Evolutionary conservation across 2,888 invertebrate genomes (phyloP), one percentile per base, ranked within the genome.

Genomic region (Ichneumoninae sp.): DNA sequence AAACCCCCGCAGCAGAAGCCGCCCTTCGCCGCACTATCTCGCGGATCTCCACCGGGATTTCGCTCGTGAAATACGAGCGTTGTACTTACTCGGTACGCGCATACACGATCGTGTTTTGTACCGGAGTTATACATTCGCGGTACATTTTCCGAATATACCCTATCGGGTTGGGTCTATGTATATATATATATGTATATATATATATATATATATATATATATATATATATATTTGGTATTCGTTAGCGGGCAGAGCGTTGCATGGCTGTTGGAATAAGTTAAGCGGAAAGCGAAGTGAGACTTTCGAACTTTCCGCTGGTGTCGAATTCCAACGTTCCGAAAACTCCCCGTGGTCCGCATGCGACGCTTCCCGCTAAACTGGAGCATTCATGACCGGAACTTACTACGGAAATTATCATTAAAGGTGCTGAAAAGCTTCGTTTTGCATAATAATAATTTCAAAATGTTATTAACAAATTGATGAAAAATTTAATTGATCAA

Each of bases 41-140:
- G 79, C 22, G 79, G 65, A 83, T 83, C 82, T 83, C 78, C 78
- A 72, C 78, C 74, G 82, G 82, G 82, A 83, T 83, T 83, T 83
- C 69, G 40, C 68, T 22, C 44, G 82, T 83, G 82, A 83, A 83
- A 79, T 79, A 83, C 82, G 82, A 79, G 54, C 78, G 40, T 82
- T 74, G 68, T 78, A 83, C 66, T 36, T 52, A 52, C 44, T 36
- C 62, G 57, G 4, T 10, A 4, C 68, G 68, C 78, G 78, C 74
- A 69, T 68, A 62, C 44, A 75, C 70, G 65, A 77, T 82, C 78
- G 74, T 79, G 79, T 79, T 79, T 79, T 74, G 68, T 65, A 22
- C 26, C 16, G 62, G 54, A 74, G 13, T 69, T 79, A 70, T 54
- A 79, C 70, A 69, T 47, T 79, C 36, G 54, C 82, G 79, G 79